Conservation (phyloP, 2,888 invertebrate genomes). For the Volucella bombylans region DNA sequence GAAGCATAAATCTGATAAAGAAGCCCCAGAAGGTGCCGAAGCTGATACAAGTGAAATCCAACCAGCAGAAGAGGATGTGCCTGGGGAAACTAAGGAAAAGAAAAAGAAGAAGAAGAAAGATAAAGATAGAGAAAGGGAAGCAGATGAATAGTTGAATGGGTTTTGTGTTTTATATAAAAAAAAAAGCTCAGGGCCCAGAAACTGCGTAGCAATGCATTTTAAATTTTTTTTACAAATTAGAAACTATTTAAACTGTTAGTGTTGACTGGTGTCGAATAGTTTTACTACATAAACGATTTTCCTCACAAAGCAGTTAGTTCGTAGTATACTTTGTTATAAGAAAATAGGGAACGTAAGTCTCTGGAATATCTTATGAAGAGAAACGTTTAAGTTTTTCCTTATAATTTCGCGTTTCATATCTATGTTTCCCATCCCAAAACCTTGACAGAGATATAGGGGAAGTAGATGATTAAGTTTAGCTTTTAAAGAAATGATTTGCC, state of each 20-base stretch:
- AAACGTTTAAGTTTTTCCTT: slow-evolving; percentile 68
- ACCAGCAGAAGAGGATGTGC: slow-evolving; percentile 78
- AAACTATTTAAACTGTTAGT: slow-evolving; percentile 21
- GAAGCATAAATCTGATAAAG: slow-evolving; percentile 85
- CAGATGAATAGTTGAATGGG: slow-evolving; percentile 76
- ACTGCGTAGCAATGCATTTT: slow-evolving; percentile 69
- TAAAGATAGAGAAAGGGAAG: slow-evolving; percentile 85
- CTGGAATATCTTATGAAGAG: slow-evolving; percentile 30
- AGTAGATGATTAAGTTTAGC: slow-evolving; percentile 37
- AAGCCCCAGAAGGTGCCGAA: slow-evolving; percentile 80
- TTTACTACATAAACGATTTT: no score
- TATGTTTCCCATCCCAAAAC: neutral
- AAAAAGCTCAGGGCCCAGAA: slow-evolving; percentile 54
- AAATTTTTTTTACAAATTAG: slow-evolving; percentile 44
- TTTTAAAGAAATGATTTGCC: slow-evolving; percentile 43
- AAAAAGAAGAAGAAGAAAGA: slow-evolving; percentile 91
- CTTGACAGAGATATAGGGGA: neutral
- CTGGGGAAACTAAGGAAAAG: slow-evolving; percentile 83
- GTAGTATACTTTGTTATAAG: slow-evolving; percentile 16
- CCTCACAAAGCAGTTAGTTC: no score
- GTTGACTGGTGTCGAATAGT: neutral
- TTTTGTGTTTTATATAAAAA: neutral
- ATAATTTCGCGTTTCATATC: slow-evolving; percentile 33
- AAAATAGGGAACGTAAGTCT: slow-evolving; percentile 14
- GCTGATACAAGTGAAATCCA: slow-evolving; percentile 77